Base-by-base conservation (phyloP, 2,797 vertebrate genomes). In the Cygnus olor region DNA sequence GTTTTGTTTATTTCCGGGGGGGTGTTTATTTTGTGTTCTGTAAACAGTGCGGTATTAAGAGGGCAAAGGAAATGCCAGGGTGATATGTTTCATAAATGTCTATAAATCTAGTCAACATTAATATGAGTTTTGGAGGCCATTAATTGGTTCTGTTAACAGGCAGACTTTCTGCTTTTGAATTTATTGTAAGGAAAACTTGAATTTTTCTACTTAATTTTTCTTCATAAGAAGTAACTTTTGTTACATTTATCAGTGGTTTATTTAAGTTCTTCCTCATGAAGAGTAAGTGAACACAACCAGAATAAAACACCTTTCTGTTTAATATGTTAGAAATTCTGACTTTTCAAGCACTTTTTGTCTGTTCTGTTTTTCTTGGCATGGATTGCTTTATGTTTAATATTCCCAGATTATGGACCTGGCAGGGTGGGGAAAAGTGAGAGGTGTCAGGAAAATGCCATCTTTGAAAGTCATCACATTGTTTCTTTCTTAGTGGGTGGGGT, bases 1-100 rank as follows among this genome's bases (percentile, higher is more conserved):
- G 71, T 80, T 95, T 93, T 81, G 57, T 88, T 85, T 83, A 58
- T 88, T 91, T 86, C 80, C 73, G 66, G 38, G 14, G 7, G 3
- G 9, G 56, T 90, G 54, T 88, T 90, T 92, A 76, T 86, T 92
- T 27, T 60, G 10, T 76, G 22, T 57, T 57, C 47, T 85, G 44
- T 80, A 51, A 90, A 80, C 32, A 68, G 18, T 27, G 42, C 54
- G 38, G 25, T 91, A 76, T 86, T 57, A 76, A 86, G 88, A 88
- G 54, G 16, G 45, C 51, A 74, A 95, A 80, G 22, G 44, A 85
- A 89, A 68, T 27, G 53, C 45, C 5, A 56, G 17, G 42, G 22
- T 80, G 58, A 49, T 32, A 44, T 0, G 0, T 69, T 60, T 80
- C 3, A 20, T 34, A 94, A 89, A 76, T n/a, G 6, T 42, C 58